Percentiles rank a stretch among this genome's conserved stretches.
phyloP scores from a whole-genome alignment of 2,888 invertebrate species.

The Minunthozetes semirufus region DNA sequence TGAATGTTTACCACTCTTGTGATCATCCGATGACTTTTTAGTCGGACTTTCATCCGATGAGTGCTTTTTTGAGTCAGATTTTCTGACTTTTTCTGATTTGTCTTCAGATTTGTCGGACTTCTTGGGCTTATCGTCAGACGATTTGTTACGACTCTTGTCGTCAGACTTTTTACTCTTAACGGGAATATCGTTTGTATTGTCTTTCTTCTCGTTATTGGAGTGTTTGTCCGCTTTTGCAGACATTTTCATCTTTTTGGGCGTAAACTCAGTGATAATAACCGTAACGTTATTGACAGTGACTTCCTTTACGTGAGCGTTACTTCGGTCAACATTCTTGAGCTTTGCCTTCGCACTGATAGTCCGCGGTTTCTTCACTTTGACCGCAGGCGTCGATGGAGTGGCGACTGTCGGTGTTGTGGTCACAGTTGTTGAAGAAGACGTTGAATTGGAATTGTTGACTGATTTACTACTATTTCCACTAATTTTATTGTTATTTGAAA shows the following conservation, averaged over 20 bases:
- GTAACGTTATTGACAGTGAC: constrained; percentile 96
- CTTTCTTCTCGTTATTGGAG: neutral
- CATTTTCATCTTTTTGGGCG: constrained; percentile 45
- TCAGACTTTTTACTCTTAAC: constrained; percentile 5
- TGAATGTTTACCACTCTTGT: constrained; percentile 1
- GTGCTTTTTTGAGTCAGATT: neutral
- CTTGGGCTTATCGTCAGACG: constrained; percentile 6
- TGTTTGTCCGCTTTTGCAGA: constrained; percentile 36
- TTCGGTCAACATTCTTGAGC: constrained; percentile 85
- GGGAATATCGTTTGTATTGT: neutral
- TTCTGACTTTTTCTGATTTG: neutral
- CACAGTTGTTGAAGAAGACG: neutral
- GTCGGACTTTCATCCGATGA: neutral
- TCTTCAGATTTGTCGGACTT: constrained; percentile 17
- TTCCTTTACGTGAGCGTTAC: constrained; percentile 84
- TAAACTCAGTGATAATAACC: constrained; percentile 86
- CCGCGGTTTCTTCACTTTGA: constrained; percentile 16
- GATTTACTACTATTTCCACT: constrained; percentile 17
- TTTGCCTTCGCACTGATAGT: constrained; percentile 44
- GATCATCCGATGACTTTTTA: constrained; percentile 5
- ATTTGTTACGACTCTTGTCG: constrained; percentile 2
- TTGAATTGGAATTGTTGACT: constrained; percentile 10
- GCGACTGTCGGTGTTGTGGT: neutral
- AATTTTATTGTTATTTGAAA: neutral
- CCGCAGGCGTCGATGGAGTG: neutral